A percentile compares a stretch with the other conserved stretches of the same genome.
These are phyloP conservation scores for Pelobates cultripes DNA, from an alignment of 2,797 vertebrate species.

Conservation along the genomic window DNA sequence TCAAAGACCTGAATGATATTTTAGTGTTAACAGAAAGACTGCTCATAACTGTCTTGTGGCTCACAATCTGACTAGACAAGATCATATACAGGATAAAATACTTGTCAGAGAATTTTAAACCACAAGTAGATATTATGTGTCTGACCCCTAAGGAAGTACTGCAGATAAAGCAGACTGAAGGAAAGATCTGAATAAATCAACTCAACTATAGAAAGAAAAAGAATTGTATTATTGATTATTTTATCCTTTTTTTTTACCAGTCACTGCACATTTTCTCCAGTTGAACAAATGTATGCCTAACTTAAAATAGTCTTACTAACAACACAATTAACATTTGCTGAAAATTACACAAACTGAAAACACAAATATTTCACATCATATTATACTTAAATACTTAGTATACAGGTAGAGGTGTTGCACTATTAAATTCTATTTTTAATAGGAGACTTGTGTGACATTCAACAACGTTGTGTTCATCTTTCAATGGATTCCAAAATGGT, in stretches of 20 bases:
- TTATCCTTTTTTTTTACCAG: conserved; percentile 62
- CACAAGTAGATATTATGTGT: conserved; percentile 63
- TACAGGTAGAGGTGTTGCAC: too few species aligned
- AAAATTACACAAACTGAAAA: not conserved
- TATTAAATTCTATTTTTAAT: too few species aligned
- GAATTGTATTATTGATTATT: conserved; percentile 72
- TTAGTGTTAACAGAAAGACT: conserved; percentile 56
- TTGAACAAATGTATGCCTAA: conserved; percentile 52
- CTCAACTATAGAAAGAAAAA: conserved; percentile 68
- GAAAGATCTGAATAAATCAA: conserved; percentile 67
- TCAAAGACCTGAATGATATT: conserved; percentile 57
- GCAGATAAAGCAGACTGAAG: conserved; percentile 58
- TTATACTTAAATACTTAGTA: too few species aligned
- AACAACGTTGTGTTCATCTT: too few species aligned
- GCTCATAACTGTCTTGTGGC: conserved; percentile 53
- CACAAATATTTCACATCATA: too few species aligned
- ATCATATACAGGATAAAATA: conserved; percentile 67
- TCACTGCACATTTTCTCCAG: conserved; percentile 71
- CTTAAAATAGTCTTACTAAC: not conserved
- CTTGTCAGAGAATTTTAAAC: conserved; percentile 55
- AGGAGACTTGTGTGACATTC: too few species aligned
- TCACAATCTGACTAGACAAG: conserved; percentile 65
- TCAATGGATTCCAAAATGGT: too few species aligned
- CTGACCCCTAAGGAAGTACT: conserved; percentile 68
- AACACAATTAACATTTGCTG: not conserved